Evolutionary conservation across 1,140 invertebrate species (phyloP).

Genomic region (Propsilocerus akamusi): DNA sequence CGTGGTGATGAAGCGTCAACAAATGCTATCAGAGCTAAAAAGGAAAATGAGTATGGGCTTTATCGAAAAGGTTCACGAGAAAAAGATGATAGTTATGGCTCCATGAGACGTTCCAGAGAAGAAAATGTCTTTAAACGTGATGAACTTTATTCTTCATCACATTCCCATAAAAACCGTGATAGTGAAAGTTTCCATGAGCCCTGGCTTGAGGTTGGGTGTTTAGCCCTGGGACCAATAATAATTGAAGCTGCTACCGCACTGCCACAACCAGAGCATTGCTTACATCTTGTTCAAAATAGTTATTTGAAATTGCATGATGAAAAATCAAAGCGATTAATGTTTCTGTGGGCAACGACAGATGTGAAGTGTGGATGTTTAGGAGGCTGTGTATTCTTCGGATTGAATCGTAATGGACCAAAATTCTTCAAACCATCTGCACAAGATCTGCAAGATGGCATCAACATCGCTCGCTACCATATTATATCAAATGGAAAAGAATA

Average conservation of each 20-base stretch:
- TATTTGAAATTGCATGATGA: constrained; percentile 82
- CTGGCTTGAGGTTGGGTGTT: constrained; percentile 87
- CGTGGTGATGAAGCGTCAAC: constrained; percentile 17
- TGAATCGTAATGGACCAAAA: constrained; percentile 62
- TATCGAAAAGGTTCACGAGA: constrained; percentile 4
- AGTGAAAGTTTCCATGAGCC: constrained; percentile 30
- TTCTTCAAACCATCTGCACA: constrained; percentile 72
- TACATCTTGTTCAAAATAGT: constrained; percentile 58
- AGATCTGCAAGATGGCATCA: constrained; percentile 63
- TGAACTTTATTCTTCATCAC: not conserved
- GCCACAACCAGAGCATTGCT: constrained; percentile 50
- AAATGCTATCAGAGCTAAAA: constrained; percentile 2
- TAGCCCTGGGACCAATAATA: constrained; percentile 73
- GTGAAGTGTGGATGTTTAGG: constrained; percentile 85
- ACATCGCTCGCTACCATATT: constrained; percentile 51
- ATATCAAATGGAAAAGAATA: constrained; percentile 31
- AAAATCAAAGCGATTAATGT: constrained; percentile 77
- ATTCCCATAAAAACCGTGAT: constrained; percentile 4
- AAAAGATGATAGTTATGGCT: not conserved
- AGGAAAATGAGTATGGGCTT: constrained; percentile 3
- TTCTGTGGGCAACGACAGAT: constrained; percentile 67
- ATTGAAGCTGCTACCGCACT: constrained; percentile 81
- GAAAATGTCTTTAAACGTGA: constrained; percentile 14
- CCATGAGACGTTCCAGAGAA: constrained; percentile 5
- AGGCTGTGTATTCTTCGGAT: constrained; percentile 86